phyloP scores from a whole-genome alignment of 1,140 invertebrate species.

The Eueides isabella region DNA sequence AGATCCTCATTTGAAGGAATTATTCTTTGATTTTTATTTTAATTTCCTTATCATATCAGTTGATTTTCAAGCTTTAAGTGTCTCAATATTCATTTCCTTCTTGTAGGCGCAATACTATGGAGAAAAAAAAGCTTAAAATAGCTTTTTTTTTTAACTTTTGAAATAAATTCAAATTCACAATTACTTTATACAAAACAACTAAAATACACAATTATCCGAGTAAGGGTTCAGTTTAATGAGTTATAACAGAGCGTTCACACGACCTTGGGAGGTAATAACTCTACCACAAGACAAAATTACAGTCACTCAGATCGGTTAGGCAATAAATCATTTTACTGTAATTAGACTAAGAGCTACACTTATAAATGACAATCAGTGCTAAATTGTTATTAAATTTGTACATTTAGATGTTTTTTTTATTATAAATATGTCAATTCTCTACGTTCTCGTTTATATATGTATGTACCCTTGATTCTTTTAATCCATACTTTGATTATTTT shows the following conservation, averaged over 20 bases:
- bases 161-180: neutral
- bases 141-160: too few species aligned
- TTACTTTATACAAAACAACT: neutral
- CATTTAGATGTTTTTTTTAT: neutral
- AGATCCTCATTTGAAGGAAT: too few species aligned
- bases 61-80: too few species aligned
- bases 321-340: conserved; percentile 48
- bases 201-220: neutral
- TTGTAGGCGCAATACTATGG: neutral
- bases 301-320: conserved; percentile 49
- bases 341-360: conserved; percentile 33
- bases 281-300: conserved; percentile 49
- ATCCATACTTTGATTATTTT: too few species aligned
- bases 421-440: too few species aligned
- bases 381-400: neutral
- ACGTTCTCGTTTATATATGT: too few species aligned
- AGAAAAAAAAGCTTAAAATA: too few species aligned
- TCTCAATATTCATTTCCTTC: too few species aligned
- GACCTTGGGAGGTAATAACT: conserved; percentile 46
- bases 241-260: conserved; percentile 27
- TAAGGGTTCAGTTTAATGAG: conserved; percentile 16
- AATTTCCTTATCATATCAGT: too few species aligned
- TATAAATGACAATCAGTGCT: neutral
- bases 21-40: too few species aligned
- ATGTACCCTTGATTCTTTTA: too few species aligned